Evolutionary conservation across 2,888 invertebrate genomes (phyloP), one percentile per base, ranked within the genome.

Genomic region (Agrotis ipsilon): DNA sequence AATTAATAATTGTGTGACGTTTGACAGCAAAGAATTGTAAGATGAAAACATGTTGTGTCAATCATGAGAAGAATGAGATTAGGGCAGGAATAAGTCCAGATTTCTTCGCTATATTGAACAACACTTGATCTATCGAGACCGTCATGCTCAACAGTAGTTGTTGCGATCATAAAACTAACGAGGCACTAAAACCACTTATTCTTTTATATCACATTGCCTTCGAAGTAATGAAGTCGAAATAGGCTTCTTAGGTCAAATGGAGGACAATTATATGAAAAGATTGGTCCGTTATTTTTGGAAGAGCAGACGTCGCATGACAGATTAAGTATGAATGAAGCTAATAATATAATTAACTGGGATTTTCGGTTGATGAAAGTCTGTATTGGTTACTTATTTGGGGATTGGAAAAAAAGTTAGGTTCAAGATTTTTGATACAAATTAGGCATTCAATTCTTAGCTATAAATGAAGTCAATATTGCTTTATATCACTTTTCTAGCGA

Each of bases 261-360:
- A 72, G 39, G 24, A 27, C 46, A 43, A 57, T 49, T 51, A 24
- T 3, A n/a, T 6, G 4, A 39, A 71, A 70, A 46, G n/a, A 14
- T 13, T n/a, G 3, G 1, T 9, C 11, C 1, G 6, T 64, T 16
- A 1, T 14, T 18, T 32, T 54, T 43, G 19, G 39, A 16, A 11
- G 16, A 11, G 6, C 7, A 24, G 14, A 18, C 13, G 5, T 18
- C 43, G 3, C 7, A 7, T 13, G 13, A 43, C 11, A 4, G 39
- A 5, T 19, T 2, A 14, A 66, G 14, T 16, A 9, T 65, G 1
- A 18, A 24, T 27, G 13, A 1, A 52, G 67, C 11, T 52, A 68
- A 32, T 39, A 24, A n/a, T 7, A 3, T 21, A 39, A 11, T 39
- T 39, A 2, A 4, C 46, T 46, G 7, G 19, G 27, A 11, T 32